Evolutionary conservation across 2,113 vertebrate species (phyloP).

Genomic region (Ammodramus savannarum): DNA sequence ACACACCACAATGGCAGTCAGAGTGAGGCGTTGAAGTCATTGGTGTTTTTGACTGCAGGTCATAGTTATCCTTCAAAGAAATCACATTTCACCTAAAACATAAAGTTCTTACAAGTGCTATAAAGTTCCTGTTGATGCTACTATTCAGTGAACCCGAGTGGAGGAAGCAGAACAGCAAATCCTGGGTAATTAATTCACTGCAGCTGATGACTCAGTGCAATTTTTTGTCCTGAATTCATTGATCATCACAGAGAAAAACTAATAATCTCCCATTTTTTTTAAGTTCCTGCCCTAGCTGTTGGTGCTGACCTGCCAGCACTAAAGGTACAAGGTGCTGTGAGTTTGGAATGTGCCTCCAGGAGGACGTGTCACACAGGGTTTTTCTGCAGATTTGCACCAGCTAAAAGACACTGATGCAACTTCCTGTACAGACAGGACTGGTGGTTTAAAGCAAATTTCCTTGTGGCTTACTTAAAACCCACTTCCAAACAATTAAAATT

Average conservation of each 20-base stretch:
- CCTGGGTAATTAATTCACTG: accelerated
- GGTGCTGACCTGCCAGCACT: background rate
- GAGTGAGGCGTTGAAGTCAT: background rate
- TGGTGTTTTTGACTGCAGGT: background rate
- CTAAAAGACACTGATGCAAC: background rate
- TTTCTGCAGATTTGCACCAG: background rate
- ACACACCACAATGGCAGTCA: accelerated
- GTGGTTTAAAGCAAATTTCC: background rate
- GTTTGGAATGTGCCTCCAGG: background rate
- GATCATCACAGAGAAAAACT: background rate
- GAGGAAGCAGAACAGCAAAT: background rate
- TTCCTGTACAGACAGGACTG: background rate
- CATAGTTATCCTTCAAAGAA: background rate
- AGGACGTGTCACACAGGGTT: background rate
- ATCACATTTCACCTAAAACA: background rate
- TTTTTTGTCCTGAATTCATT: background rate
- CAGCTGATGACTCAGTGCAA: background rate
- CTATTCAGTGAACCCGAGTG: background rate
- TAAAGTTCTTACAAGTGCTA: background rate
- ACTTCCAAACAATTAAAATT: background rate
- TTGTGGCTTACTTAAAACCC: background rate
- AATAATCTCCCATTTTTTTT: background rate
- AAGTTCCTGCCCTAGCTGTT: background rate
- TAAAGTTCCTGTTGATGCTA: background rate
- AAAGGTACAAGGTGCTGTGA: background rate